Conservation (phyloP, 2,797 vertebrate species). For the Chloroceryle inda region DNA sequence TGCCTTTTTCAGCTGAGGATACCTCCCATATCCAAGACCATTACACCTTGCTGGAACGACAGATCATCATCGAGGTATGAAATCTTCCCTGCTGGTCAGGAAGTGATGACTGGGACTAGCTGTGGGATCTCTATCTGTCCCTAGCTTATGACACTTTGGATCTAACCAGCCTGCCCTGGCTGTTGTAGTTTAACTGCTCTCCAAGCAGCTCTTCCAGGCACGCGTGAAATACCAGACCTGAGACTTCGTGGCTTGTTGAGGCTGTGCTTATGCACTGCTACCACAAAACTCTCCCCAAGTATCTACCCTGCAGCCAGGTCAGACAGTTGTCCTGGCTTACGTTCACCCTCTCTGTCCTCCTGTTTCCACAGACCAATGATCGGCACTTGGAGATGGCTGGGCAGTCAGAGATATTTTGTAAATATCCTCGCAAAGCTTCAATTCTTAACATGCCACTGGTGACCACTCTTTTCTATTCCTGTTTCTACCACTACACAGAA, state of each 20-base stretch:
- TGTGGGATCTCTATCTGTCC: background rate
- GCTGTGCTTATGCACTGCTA: background rate
- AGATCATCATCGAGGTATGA: slow-evolving; percentile 95
- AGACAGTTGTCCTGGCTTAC: background rate
- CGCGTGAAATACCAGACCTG: background rate
- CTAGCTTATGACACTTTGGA: background rate
- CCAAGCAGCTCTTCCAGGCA: background rate
- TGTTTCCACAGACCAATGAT: slow-evolving; percentile 84
- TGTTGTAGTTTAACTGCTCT: background rate
- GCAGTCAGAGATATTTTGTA: slow-evolving; percentile 90
- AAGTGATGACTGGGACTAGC: background rate
- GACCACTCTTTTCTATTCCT: slow-evolving; percentile 95
- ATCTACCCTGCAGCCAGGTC: background rate
- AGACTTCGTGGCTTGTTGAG: background rate
- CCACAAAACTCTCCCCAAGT: background rate
- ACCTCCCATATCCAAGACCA: slow-evolving; percentile 90
- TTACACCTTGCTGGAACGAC: slow-evolving; percentile 92
- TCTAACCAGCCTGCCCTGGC: background rate
- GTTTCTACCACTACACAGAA: slow-evolving; percentile 94
- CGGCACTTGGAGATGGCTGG: slow-evolving; percentile 84
- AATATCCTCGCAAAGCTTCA: slow-evolving; percentile 91
- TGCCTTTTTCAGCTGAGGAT: slow-evolving; percentile 91
- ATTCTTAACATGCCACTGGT: slow-evolving; percentile 95
- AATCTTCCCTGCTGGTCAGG: background rate
- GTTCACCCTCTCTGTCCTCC: background rate